phyloP scores from a whole-genome alignment of 2,797 vertebrate genomes.

The Octomys mimax region DNA sequence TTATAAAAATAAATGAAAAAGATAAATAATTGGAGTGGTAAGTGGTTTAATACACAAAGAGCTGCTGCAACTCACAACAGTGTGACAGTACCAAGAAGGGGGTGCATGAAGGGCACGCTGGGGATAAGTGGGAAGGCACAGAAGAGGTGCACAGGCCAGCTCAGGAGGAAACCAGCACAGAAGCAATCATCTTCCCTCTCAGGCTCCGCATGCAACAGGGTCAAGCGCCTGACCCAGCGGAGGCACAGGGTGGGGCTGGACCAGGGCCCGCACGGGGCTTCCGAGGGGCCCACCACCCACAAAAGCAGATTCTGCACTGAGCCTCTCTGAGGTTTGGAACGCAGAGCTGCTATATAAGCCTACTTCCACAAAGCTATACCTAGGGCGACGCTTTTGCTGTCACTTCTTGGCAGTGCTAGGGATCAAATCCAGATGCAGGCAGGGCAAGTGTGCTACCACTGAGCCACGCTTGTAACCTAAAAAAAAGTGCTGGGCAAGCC shows the following conservation, averaged over 20 bases:
- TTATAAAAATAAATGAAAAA: background rate
- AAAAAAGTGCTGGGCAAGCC: too few species aligned
- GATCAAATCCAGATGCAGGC: too few species aligned
- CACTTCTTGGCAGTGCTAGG: background rate
- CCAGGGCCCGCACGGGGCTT: too few species aligned
- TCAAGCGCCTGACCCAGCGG: background rate
- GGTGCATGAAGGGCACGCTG: background rate
- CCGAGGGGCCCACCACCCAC: too few species aligned
- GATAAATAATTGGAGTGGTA: background rate
- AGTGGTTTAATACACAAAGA: background rate
- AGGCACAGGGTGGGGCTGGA: too few species aligned
- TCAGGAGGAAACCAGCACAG: background rate
- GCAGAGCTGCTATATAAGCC: too few species aligned
- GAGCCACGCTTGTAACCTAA: background rate
- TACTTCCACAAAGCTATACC: background rate
- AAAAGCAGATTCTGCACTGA: background rate
- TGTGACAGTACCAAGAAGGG: rapidly evolving
- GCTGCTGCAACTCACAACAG: background rate
- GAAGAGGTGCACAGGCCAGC: too few species aligned
- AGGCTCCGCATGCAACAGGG: background rate
- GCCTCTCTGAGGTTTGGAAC: background rate
- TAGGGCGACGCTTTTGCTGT: background rate
- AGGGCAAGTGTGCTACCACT: background rate
- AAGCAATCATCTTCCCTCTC: background rate
- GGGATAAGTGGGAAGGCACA: too few species aligned